Conservation (phyloP, 1,140 invertebrate species). For the Drosophila kohkoa region DNA sequence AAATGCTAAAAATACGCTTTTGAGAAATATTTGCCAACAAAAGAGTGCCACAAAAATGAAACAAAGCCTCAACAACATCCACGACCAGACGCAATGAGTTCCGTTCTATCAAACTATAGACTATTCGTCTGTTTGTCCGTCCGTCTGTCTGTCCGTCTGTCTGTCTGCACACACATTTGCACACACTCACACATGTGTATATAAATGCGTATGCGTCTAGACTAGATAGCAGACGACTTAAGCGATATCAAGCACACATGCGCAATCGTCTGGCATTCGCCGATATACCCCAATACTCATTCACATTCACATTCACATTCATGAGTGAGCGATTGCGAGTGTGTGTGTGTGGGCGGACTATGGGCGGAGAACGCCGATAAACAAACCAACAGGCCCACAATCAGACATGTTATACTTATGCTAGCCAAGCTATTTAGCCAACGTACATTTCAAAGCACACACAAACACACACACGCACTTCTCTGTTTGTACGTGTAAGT, state of each 20-base stretch:
- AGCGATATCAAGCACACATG: constrained; percentile 78
- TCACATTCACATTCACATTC: not conserved
- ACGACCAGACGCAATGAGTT: constrained; percentile 29
- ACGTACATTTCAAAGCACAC: not conserved
- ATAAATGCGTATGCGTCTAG: constrained; percentile 65
- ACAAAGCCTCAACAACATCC: constrained; percentile 26
- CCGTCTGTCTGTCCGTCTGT: not conserved
- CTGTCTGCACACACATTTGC: not conserved
- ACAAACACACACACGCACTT: constrained; percentile 1
- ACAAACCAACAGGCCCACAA: constrained; percentile 36
- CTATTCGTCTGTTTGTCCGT: not conserved
- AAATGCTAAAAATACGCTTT: constrained; percentile 39
- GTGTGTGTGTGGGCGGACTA: constrained; percentile 42
- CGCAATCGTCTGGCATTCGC: constrained; percentile 57
- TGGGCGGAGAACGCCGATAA: constrained; percentile 39
- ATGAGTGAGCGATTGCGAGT: not conserved
- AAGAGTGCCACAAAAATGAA: constrained; percentile 32
- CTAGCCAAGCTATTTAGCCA: constrained; percentile 41
- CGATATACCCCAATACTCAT: constrained; percentile 13
- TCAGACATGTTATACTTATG: constrained; percentile 48
- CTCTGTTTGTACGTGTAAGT: not conserved
- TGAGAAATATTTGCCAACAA: constrained; percentile 24
- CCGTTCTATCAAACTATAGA: constrained; percentile 31
- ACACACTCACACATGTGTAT: constrained; percentile 13
- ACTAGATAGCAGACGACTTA: constrained; percentile 82